These are phyloP conservation scores for Drosophila sucinea DNA, from an alignment of 1,140 invertebrate genomes.

Conservation along the genomic window DNA sequence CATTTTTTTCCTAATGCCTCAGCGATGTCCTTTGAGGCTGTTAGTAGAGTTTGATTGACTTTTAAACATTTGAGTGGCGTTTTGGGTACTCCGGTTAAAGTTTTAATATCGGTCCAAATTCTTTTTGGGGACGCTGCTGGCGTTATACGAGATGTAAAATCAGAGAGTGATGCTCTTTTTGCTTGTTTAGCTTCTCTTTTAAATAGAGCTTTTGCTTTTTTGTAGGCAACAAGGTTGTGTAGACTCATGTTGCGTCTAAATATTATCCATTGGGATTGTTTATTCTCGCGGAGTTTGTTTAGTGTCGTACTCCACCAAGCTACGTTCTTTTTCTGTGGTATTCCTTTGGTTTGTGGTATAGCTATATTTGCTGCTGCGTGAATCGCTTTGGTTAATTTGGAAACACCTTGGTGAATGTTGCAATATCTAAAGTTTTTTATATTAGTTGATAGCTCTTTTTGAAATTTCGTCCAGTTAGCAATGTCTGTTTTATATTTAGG, in stretches of 20 bases:
- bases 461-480: not conserved
- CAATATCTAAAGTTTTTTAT: not conserved
- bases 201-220: not conserved
- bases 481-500: not conserved
- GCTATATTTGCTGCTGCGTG: conserved; percentile 1
- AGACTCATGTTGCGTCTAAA: not conserved
- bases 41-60: not conserved
- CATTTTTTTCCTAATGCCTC: not conserved
- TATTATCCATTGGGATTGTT: not conserved
- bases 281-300: not conserved
- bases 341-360: conserved; percentile 14
- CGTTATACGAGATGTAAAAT: conserved; percentile 1
- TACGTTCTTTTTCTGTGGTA: not conserved
- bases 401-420: conserved; percentile 1
- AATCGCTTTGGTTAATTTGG: conserved; percentile 7
- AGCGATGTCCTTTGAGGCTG: not conserved
- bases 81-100: conserved; percentile 5
- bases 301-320: not conserved
- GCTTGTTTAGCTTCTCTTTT: not conserved
- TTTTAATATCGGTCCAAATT: conserved; percentile 30
- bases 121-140: not conserved
- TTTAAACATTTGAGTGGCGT: not conserved
- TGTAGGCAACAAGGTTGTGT: not conserved
- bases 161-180: not conserved
- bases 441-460: not conserved